Percentiles rank a stretch among this genome's conserved stretches.
Evolutionary conservation across 2,113 vertebrate species (phyloP).

Genomic region (Crotalus viridis): DNA sequence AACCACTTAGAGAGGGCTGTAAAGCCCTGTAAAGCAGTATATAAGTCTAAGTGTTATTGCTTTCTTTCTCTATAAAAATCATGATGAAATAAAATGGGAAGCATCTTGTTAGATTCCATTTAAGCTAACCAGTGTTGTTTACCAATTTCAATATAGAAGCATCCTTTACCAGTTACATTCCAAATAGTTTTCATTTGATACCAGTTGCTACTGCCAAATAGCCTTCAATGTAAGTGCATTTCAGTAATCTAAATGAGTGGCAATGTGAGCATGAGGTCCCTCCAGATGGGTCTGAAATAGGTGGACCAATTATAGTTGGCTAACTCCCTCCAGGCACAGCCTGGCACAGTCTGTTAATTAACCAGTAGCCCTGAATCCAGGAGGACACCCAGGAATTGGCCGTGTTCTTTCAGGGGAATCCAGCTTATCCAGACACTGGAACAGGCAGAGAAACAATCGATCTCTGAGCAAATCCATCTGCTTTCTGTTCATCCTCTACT

Average conservation of each 20-base stretch:
- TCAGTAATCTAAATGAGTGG: background rate
- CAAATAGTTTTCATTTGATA: background rate
- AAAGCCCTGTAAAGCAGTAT: too few species aligned
- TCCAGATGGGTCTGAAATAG: background rate
- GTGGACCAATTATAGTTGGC: background rate
- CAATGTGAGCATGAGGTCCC: background rate
- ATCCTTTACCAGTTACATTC: background rate
- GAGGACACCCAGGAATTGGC: background rate
- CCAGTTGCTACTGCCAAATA: background rate
- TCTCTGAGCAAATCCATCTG: background rate
- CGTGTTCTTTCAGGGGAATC: background rate
- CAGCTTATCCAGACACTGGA: background rate
- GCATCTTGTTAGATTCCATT: background rate
- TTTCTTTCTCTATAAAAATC: slow-evolving; percentile 15
- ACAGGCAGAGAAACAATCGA: background rate
- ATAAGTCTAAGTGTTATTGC: too few species aligned
- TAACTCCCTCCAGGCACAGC: background rate
- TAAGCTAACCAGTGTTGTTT: background rate
- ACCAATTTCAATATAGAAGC: background rate
- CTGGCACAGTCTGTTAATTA: background rate
- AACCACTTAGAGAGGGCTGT: too few species aligned
- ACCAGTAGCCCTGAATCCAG: background rate
- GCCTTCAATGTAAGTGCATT: background rate
- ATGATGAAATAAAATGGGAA: slow-evolving; percentile 13
- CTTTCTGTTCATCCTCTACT: background rate